Percentiles rank a stretch among this genome's conserved stretches.
Conservation (phyloP, 2,888 invertebrate species). For the Esperia sulphurella region DNA sequence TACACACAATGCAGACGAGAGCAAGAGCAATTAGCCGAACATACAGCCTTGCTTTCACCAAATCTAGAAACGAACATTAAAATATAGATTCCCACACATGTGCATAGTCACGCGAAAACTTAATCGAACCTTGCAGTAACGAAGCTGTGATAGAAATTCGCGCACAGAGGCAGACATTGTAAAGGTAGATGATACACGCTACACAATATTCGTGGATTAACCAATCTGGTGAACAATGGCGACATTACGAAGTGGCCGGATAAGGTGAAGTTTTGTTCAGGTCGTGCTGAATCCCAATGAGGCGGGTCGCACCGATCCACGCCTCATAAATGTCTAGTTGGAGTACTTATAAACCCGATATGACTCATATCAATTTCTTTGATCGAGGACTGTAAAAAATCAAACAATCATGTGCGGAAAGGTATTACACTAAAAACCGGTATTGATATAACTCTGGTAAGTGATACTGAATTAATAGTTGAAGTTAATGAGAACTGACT, state of each 20-base stretch:
- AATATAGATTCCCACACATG: neutral
- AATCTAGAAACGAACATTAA: slow-evolving; percentile 29
- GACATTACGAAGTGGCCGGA: slow-evolving; percentile 66
- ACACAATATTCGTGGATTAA: slow-evolving; percentile 46
- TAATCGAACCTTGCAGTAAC: neutral
- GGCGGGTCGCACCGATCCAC: slow-evolving; percentile 25
- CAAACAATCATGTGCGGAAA: slow-evolving; percentile 44
- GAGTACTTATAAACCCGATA: slow-evolving; percentile 35
- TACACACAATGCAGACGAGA: slow-evolving; percentile 32
- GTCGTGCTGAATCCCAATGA: slow-evolving; percentile 70
- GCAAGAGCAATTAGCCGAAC: slow-evolving; percentile 47
- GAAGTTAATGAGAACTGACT: neutral
- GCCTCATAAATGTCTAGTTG: slow-evolving; percentile 42
- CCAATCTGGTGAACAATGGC: slow-evolving; percentile 67
- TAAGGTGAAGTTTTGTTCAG: slow-evolving; percentile 62
- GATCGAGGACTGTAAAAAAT: slow-evolving; percentile 28
- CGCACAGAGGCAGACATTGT: neutral
- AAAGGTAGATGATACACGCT: slow-evolving; percentile 16
- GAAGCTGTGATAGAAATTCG: neutral
- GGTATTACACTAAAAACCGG: slow-evolving; percentile 11
- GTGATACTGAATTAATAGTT: neutral
- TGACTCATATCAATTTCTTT: slow-evolving; percentile 49
- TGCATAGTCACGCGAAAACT: neutral
- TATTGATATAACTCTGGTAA: neutral
- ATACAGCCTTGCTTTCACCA: slow-evolving; percentile 45